Percentiles rank a stretch among this genome's conserved stretches.
These are phyloP conservation scores for Spheniscus mendiculus DNA, from an alignment of 2,113 vertebrate genomes.

Conservation along the genomic window DNA sequence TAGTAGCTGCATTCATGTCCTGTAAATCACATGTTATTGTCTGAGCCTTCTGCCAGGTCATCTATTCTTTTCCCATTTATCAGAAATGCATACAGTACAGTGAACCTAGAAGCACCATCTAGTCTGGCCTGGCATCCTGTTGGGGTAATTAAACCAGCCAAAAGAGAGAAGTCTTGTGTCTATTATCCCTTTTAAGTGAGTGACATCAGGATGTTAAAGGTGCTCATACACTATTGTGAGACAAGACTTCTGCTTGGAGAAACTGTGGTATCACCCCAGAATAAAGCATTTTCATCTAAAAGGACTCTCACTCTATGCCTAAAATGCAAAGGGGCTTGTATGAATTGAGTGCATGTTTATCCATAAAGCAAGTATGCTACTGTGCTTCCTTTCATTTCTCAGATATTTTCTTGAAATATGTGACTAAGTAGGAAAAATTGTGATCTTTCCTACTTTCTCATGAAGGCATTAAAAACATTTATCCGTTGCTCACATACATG, in stretches of 20 bases:
- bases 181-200: conserved; percentile 10
- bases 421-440: background rate
- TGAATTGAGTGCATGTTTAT: background rate
- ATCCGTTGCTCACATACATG: accelerated
- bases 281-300: background rate
- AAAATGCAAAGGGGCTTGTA: background rate
- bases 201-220: background rate
- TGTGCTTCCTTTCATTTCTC: background rate
- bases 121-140: conserved; percentile 68
- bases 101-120: conserved; percentile 71
- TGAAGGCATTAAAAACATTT: background rate
- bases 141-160: conserved; percentile 67
- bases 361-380: background rate
- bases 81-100: conserved; percentile 86
- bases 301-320: background rate
- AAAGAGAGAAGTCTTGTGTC: conserved; percentile 22
- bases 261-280: background rate
- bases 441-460: background rate
- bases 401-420: background rate
- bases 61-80: conserved; percentile 97
- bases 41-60: conserved; percentile 94
- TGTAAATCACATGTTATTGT: conserved; percentile 99
- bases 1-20: conserved; percentile 93
- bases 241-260: background rate
- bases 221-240: background rate